Percentiles rank a stretch among this genome's conserved stretches.
These are phyloP conservation scores for Trichogramma dendrolimi DNA, from an alignment of 2,888 invertebrate species.

Conservation along the genomic window DNA sequence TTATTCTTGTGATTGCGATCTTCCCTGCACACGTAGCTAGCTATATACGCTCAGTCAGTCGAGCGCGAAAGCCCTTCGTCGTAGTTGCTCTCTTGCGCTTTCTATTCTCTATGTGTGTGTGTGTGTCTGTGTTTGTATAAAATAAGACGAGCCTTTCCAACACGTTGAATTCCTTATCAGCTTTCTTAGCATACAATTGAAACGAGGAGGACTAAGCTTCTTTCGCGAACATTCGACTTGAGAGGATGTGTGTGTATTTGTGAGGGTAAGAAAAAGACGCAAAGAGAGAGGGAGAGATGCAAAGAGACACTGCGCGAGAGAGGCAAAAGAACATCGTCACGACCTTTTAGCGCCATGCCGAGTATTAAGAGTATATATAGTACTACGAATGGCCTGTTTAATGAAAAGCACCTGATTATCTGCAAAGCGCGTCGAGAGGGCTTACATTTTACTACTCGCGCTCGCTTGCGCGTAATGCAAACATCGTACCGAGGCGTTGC, in stretches of 20 bases:
- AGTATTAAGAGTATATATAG: not conserved
- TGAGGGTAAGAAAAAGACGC: constrained; percentile 2
- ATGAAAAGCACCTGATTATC: not conserved
- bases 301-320: constrained; percentile 4
- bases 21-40: no score
- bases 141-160: not conserved
- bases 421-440: not conserved
- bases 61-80: constrained; percentile 1
- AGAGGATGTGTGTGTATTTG: not conserved
- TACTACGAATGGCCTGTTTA: not conserved
- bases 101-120: not conserved
- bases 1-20: no score
- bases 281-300: not conserved
- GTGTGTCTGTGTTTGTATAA: not conserved
- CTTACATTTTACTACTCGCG: no score
- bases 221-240: constrained; percentile 1
- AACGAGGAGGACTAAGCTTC: constrained; percentile 5
- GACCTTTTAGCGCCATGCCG: not conserved
- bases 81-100: not conserved
- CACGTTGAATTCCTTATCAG: constrained; percentile 14
- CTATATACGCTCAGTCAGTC: constrained; percentile 8
- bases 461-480: no score
- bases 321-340: not conserved
- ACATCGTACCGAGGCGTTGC: no score
- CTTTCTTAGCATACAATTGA: constrained; percentile 15